Percentiles rank a stretch among this genome's conserved stretches.
These are phyloP conservation scores for Ypsolopha scabrella DNA, from an alignment of 2,888 invertebrate species.

Conservation along the genomic window DNA sequence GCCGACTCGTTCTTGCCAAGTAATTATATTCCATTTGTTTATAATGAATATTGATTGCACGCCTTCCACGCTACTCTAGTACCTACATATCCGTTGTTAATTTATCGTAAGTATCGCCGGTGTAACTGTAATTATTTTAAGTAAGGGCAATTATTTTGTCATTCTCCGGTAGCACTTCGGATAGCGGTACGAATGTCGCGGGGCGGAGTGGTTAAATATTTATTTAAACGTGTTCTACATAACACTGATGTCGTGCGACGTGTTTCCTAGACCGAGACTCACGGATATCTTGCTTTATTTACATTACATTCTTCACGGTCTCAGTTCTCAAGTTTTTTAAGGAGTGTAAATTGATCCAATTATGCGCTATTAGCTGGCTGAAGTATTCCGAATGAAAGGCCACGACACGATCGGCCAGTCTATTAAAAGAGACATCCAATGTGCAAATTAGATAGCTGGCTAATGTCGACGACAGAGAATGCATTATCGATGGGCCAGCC, in stretches of 20 bases:
- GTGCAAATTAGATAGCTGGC: slow-evolving; percentile 34
- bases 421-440: background rate
- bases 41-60: slow-evolving; percentile 61
- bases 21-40: slow-evolving; percentile 65
- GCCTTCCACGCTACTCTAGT: slow-evolving; percentile 21
- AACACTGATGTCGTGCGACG: slow-evolving; percentile 1
- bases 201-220: slow-evolving; percentile 26
- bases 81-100: slow-evolving; percentile 23
- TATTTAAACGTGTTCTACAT: slow-evolving; percentile 14
- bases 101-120: slow-evolving; percentile 31
- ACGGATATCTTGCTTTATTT: no score
- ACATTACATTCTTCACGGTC: background rate
- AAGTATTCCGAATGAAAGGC: background rate
- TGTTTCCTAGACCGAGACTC: no score
- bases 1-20: slow-evolving; percentile 47
- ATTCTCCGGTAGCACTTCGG: slow-evolving; percentile 27
- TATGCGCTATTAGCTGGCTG: no score
- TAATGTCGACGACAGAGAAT: slow-evolving; percentile 27
- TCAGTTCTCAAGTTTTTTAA: background rate
- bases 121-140: slow-evolving; percentile 48
- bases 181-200: slow-evolving; percentile 23
- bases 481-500: slow-evolving; percentile 42
- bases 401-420: background rate
- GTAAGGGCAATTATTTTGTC: slow-evolving; percentile 42
- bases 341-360: background rate